Evolutionary conservation across 2,888 invertebrate species (phyloP), one percentile per base, ranked within the genome.

Genomic region (Nesidiocoris tenuis): DNA sequence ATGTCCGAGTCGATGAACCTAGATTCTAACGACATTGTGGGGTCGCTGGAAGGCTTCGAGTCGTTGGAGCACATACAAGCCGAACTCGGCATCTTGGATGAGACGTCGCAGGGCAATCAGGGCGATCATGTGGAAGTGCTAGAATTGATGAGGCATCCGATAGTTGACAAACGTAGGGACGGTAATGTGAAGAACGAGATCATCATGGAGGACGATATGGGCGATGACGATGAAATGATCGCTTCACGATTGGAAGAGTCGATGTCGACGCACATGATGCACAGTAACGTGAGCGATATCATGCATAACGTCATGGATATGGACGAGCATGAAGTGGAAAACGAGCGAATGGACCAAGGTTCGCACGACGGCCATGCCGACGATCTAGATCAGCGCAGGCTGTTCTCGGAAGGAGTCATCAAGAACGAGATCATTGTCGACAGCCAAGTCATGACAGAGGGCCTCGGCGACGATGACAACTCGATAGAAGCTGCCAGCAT

Each of bases 11-110:
- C 79, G 12, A 79, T 79, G 77, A 76, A 79, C 72, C 57, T 79
- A 12, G 79, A 79, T 68, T 76, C 79, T 21, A 57, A 72, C 66
- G 79, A 79, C 59, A 76, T 79, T 25, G 78, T 77, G 5, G 77
- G 75, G 3, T 71, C 76, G 25, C 25, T 79, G 21, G 79, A 81
- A 66, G 85, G 85, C 25, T 84, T 84, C 79, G 85, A 85, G 77
- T 82, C 83, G 16, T 81, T 85, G 56, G 84, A 83, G n/a, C 83
- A 83, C 72, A 84, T 85, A 75, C 83, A 85, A 79, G 83, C 84
- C 0, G 85, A 85, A 78, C 79, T 85, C 25, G 84, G 85, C 67
- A 77, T 78, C 21, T 70, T 79, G 39, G 71, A 76, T 24, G 67
- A 77, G 18, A 76, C 76, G 22, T 61, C 59, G 18, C 24, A 61